phyloP scores from a whole-genome alignment of 2,797 vertebrate species.

The Trachurus trachurus region DNA sequence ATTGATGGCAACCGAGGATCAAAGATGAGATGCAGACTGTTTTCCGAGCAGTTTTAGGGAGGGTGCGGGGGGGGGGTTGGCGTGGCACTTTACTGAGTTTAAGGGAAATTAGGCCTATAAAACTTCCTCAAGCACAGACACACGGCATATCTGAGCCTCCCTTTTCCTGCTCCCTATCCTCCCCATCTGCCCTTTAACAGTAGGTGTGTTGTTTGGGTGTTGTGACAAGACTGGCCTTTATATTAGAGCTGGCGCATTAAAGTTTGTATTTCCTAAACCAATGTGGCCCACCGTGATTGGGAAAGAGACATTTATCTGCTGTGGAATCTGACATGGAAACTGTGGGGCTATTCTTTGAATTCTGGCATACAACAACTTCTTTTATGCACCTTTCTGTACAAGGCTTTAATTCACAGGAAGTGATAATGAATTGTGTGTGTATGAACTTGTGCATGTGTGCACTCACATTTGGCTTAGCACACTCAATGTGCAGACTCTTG shows the following conservation, averaged over 20 bases:
- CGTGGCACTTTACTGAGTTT: constrained; percentile 57
- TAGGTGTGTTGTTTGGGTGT: constrained; percentile 70
- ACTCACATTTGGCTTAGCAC: background rate
- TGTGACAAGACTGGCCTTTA: constrained; percentile 68
- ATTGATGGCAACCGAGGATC: constrained; percentile 73
- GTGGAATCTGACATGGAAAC: constrained; percentile 73
- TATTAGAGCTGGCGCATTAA: constrained; percentile 72
- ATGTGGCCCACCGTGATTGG: constrained; percentile 63
- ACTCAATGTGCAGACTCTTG: background rate
- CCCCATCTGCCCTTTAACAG: constrained; percentile 79
- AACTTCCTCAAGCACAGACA: constrained; percentile 62
- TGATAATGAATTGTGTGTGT: constrained; percentile 42
- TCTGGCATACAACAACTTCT: constrained; percentile 62
- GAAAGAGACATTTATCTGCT: constrained; percentile 78
- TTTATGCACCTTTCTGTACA: constrained; percentile 61
- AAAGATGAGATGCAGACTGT: constrained; percentile 68
- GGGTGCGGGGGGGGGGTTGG: constrained; percentile 42
- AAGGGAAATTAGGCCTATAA: constrained; percentile 78
- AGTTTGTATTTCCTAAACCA: constrained; percentile 73
- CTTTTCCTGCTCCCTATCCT: constrained; percentile 75
- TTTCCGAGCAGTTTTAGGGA: constrained; percentile 66
- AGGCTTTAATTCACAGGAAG: constrained; percentile 55
- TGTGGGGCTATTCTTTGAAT: constrained; percentile 68
- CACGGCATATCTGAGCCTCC: constrained; percentile 53
- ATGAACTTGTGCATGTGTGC: constrained; percentile 28